Evolutionary conservation across 2,888 invertebrate species (phyloP).

Genomic region (Yponomeuta cagnagella): DNA sequence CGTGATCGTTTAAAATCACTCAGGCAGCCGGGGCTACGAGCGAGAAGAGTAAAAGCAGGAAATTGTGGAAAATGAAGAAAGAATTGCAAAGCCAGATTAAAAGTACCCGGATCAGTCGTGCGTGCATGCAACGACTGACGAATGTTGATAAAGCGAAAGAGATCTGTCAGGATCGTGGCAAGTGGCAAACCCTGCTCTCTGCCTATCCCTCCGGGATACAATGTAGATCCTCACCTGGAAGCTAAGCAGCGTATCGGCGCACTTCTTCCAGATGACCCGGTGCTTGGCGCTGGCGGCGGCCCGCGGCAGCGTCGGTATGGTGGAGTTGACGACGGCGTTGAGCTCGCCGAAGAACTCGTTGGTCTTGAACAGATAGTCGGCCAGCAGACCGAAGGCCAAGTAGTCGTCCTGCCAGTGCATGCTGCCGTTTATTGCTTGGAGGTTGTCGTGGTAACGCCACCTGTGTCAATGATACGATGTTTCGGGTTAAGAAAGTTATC

Average conservation of each 20-base stretch:
- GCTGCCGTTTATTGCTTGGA: constrained; percentile 67
- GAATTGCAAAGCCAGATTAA: too few relatives aligned
- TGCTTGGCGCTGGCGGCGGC: constrained; percentile 65
- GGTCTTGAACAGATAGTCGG: constrained; percentile 63
- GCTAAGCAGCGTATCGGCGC: constrained; percentile 62
- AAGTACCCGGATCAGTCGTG: too few relatives aligned
- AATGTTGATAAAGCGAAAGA: too few relatives aligned
- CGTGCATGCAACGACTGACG: too few relatives aligned
- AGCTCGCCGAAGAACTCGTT: constrained; percentile 68
- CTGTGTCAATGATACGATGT: constrained; percentile 28
- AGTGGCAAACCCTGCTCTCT: too few relatives aligned
- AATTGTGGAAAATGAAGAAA: too few relatives aligned
- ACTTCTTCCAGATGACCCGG: constrained; percentile 64
- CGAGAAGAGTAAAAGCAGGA: too few relatives aligned
- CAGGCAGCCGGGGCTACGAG: too few relatives aligned
- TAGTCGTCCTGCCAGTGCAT: constrained; percentile 73
- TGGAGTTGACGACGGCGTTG: constrained; percentile 62
- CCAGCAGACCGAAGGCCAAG: constrained; percentile 58
- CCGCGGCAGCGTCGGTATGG: constrained; percentile 57
- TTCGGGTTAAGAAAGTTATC: too few relatives aligned
- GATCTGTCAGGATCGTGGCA: too few relatives aligned
- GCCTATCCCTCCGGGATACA: background rate
- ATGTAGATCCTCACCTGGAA: constrained; percentile 47
- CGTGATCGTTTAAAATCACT: too few relatives aligned
- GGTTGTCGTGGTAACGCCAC: constrained; percentile 71